Evolutionary conservation across 2,797 vertebrate species (phyloP).

Genomic region (Arctocebus calabarensis): DNA sequence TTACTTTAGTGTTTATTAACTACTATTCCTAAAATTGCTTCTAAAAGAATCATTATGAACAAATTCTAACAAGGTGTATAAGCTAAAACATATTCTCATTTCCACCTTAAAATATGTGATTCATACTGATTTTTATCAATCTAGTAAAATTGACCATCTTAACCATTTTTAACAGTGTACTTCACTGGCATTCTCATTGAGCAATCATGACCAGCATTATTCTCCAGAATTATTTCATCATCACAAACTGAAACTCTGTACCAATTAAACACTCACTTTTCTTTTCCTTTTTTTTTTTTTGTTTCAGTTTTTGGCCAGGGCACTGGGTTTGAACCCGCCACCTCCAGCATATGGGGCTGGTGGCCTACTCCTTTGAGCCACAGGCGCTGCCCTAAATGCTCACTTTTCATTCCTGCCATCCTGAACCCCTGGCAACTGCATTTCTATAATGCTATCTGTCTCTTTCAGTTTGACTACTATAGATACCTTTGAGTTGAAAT

Average conservation of each 20-base stretch:
- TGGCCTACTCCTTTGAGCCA: too few relatives aligned
- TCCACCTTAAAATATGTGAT: not conserved
- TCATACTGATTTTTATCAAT: not conserved
- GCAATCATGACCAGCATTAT: not conserved
- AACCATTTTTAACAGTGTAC: not conserved
- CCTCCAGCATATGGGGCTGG: too few relatives aligned
- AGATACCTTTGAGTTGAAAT: not conserved
- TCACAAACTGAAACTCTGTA: not conserved
- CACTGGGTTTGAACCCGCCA: too few relatives aligned
- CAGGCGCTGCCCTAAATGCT: too few relatives aligned
- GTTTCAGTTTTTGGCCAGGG: too few relatives aligned
- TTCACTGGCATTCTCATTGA: not conserved
- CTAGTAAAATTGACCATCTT: not conserved
- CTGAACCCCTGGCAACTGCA: accelerated
- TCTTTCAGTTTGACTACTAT: not conserved
- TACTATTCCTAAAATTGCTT: not conserved
- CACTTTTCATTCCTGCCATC: too few relatives aligned
- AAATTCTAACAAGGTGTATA: not conserved
- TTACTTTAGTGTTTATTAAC: slow-evolving; percentile 59
- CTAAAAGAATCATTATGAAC: slow-evolving; percentile 43
- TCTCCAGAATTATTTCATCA: not conserved
- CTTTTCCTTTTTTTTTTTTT: too few relatives aligned
- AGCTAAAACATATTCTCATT: not conserved
- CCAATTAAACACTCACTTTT: too few relatives aligned
- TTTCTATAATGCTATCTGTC: not conserved